Percentiles rank a stretch among this genome's conserved stretches.
Conservation (phyloP, 2,113 vertebrate genomes). For the Perca fluviatilis region DNA sequence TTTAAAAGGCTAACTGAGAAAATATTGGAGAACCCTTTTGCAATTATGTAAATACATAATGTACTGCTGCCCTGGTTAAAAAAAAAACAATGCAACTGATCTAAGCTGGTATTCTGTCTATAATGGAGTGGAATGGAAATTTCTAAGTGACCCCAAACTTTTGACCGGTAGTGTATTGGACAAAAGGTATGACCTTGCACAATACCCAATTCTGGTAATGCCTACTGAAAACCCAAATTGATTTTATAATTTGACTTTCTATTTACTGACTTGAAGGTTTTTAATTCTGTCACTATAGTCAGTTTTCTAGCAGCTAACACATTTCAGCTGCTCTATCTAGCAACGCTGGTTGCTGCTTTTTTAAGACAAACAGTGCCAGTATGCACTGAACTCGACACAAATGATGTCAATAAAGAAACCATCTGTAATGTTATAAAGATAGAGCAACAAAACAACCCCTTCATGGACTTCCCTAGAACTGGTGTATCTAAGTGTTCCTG, state of each 20-base stretch:
- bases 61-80: no score
- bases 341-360: background rate
- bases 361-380: background rate
- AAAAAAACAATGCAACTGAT: no score
- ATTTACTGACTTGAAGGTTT: constrained; percentile 1
- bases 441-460: background rate
- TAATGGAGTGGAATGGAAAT: no score
- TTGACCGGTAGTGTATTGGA: no score
- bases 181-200: background rate
- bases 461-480: background rate
- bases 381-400: background rate
- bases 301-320: background rate
- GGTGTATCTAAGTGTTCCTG: background rate
- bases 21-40: no score
- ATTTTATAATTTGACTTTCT: background rate
- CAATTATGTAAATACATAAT: no score
- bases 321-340: background rate
- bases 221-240: background rate
- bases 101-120: no score
- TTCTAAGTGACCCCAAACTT: no score
- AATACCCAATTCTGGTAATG: no score
- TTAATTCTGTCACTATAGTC: background rate
- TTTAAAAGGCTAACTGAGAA: no score
- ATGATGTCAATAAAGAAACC: constrained; percentile 1
- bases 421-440: background rate